Evolutionary conservation across 2,888 invertebrate genomes (phyloP).

Genomic region (Syrista parreyssii): DNA sequence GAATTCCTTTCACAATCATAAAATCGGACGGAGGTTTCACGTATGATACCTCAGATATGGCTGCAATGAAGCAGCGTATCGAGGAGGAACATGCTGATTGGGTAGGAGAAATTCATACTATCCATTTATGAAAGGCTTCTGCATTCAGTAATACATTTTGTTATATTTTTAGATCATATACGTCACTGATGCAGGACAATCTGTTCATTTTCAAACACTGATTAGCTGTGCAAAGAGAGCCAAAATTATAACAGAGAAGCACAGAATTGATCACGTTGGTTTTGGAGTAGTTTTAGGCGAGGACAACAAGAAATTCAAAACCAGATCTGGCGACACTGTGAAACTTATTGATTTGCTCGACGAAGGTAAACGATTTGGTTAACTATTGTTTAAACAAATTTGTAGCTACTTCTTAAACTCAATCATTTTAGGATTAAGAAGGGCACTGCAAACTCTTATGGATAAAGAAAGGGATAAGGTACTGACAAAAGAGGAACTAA

Average conservation of each 20-base stretch:
- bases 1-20: slow-evolving; percentile 91
- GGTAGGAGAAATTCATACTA: slow-evolving; percentile 66
- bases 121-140: background rate
- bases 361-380: slow-evolving; percentile 72
- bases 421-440: slow-evolving; percentile 71
- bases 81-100: slow-evolving; percentile 89
- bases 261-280: slow-evolving; percentile 88
- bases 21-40: slow-evolving; percentile 98
- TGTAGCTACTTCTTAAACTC: background rate
- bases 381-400: background rate
- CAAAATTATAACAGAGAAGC: slow-evolving; percentile 75
- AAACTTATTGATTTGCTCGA: slow-evolving; percentile 88
- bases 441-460: slow-evolving; percentile 83
- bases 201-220: slow-evolving; percentile 78
- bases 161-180: slow-evolving; percentile 54
- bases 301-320: slow-evolving; percentile 99
- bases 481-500: slow-evolving; percentile 83
- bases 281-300: slow-evolving; percentile 98
- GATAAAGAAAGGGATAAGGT: slow-evolving; percentile 91
- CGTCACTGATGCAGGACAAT: slow-evolving; percentile 94
- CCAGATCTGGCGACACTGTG: slow-evolving; percentile 96
- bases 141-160: background rate
- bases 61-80: slow-evolving; percentile 86
- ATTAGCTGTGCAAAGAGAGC: slow-evolving; percentile 83
- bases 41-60: slow-evolving; percentile 98